These are phyloP conservation scores for Spizaetus ornatus DNA, from an alignment of 2,113 vertebrate species.

Conservation along the genomic window DNA sequence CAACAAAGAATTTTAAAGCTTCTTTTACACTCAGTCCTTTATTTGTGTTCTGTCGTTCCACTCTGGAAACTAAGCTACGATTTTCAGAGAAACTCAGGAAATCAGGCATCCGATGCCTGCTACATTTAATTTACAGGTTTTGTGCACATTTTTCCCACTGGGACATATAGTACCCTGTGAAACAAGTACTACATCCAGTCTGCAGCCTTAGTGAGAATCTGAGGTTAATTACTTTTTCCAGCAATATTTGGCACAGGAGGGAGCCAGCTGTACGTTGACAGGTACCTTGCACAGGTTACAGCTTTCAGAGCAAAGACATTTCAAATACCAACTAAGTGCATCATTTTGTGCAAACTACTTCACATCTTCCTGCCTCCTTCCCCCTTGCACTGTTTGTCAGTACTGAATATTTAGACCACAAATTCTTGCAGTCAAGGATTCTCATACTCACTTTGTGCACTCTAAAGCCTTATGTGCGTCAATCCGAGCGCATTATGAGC, in stretches of 20 bases:
- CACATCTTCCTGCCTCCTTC: not conserved
- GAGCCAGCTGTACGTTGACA: not conserved
- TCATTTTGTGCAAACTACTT: not conserved
- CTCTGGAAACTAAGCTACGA: not conserved
- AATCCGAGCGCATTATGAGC: not conserved
- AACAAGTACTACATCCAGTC: not conserved
- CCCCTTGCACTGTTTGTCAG: not conserved
- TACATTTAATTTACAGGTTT: not conserved
- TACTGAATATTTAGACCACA: not conserved
- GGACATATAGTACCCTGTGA: not conserved
- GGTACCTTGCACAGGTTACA: not conserved
- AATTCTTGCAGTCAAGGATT: not conserved
- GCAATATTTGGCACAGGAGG: not conserved
- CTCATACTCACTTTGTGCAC: not conserved
- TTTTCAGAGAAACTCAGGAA: not conserved
- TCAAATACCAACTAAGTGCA: not conserved
- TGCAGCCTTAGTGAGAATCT: not conserved
- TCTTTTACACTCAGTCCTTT: not conserved
- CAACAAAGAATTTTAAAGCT: not conserved
- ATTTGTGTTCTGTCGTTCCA: not conserved
- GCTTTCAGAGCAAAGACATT: not conserved
- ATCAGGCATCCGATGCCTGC: not conserved
- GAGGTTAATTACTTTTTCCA: slow-evolving; percentile 23
- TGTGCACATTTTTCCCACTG: not conserved
- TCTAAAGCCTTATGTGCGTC: not conserved